Evolutionary conservation across 2,113 vertebrate species (phyloP).

Genomic region (Callaeas wilsoni): DNA sequence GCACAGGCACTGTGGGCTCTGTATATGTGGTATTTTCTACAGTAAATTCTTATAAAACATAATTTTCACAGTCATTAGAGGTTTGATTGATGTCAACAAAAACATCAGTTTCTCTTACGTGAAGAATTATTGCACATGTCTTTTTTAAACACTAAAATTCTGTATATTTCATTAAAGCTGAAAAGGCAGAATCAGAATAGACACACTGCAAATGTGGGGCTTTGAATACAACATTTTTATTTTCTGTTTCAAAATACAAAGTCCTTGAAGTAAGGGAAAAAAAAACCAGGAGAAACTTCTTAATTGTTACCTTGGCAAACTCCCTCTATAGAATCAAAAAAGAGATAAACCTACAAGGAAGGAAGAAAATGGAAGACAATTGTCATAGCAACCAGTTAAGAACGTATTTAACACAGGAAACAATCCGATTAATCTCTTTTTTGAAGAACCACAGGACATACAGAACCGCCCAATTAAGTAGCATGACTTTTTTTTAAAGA

Average conservation of each 20-base stretch:
- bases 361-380: conserved; percentile 14
- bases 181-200: conserved; percentile 27
- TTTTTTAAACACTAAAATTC: neutral
- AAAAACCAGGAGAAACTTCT: conserved; percentile 19
- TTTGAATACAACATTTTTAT: conserved; percentile 11
- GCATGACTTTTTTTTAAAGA: neutral
- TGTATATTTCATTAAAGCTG: neutral
- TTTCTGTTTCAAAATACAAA: neutral
- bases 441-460: neutral
- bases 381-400: conserved; percentile 72
- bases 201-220: neutral
- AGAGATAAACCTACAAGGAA: conserved; percentile 39
- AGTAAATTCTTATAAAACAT: neutral
- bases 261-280: neutral
- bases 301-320: conserved; percentile 41
- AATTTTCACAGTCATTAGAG: neutral
- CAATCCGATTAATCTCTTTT: conserved; percentile 54
- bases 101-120: neutral
- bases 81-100: neutral
- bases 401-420: conserved; percentile 45
- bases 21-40: neutral
- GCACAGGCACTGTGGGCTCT: neutral
- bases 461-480: neutral
- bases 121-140: neutral
- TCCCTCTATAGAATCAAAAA: conserved; percentile 56